phyloP scores from a whole-genome alignment of 2,797 vertebrate genomes.

The Petrocephalus sullivani region DNA sequence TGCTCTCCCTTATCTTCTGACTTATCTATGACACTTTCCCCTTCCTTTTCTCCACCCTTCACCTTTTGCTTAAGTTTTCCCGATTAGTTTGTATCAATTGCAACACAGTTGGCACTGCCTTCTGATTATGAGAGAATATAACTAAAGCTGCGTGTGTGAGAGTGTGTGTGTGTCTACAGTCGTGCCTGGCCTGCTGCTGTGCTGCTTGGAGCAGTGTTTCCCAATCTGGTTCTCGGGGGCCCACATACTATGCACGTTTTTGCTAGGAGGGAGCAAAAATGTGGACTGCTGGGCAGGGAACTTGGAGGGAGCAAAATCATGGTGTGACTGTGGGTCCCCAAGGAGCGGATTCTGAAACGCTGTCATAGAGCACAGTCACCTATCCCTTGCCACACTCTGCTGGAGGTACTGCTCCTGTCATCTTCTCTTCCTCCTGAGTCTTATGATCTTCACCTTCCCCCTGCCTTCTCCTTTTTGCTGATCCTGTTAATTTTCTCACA shows the following conservation, averaged over 20 bases:
- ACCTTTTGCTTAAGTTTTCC: neutral
- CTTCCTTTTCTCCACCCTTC: neutral
- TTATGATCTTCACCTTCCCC: neutral
- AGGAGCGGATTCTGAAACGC: neutral
- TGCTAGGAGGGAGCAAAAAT: neutral
- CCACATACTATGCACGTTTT: neutral
- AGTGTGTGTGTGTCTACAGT: neutral
- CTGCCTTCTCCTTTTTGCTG: conserved; percentile 15
- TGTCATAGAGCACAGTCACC: neutral
- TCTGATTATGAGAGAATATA: neutral
- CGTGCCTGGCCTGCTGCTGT: neutral
- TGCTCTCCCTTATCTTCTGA: conserved; percentile 27
- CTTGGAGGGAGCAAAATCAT: neutral
- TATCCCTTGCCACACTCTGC: neutral
- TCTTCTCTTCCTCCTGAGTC: neutral
- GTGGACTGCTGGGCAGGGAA: neutral
- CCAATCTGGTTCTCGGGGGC: neutral
- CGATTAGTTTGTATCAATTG: neutral
- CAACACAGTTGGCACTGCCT: neutral
- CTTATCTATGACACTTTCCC: conserved; percentile 9
- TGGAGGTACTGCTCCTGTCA: neutral
- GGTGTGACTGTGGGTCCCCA: neutral
- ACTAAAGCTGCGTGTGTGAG: neutral
- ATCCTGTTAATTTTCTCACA: neutral
- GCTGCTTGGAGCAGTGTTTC: neutral